Conservation (phyloP, 2,888 invertebrate genomes). For the Eustalomyia histrio region DNA sequence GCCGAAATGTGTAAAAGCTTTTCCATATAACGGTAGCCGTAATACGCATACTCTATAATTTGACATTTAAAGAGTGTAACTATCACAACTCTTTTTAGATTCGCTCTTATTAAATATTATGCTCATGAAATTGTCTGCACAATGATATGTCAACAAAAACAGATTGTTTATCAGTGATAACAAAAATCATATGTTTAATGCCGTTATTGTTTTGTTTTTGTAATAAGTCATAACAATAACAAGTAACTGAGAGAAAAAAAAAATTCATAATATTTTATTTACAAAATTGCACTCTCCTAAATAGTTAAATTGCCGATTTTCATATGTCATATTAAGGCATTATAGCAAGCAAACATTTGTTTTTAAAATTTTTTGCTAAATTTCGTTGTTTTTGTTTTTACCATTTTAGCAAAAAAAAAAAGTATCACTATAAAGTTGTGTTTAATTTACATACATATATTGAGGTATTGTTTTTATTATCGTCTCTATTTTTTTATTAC, state of each 20-base stretch:
- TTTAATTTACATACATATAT: neutral
- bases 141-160: slow-evolving; percentile 39
- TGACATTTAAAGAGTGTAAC: slow-evolving; percentile 33
- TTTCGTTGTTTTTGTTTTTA: neutral
- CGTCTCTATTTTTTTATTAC: neutral
- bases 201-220: slow-evolving; percentile 25
- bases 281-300: neutral
- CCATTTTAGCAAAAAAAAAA: neutral
- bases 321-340: neutral
- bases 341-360: neutral
- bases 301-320: slow-evolving; percentile 6
- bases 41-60: slow-evolving; percentile 38
- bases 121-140: slow-evolving; percentile 46
- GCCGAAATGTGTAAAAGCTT: slow-evolving; percentile 44
- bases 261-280: neutral
- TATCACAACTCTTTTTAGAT: neutral
- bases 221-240: slow-evolving; percentile 12
- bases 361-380: neutral
- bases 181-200: slow-evolving; percentile 58
- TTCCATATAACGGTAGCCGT: slow-evolving; percentile 26
- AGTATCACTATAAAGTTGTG: neutral
- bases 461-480: neutral
- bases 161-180: slow-evolving; percentile 59
- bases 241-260: slow-evolving; percentile 8
- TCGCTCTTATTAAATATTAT: neutral